phyloP scores from a whole-genome alignment of 2,888 invertebrate genomes.

The Tanaodytes sp. region DNA sequence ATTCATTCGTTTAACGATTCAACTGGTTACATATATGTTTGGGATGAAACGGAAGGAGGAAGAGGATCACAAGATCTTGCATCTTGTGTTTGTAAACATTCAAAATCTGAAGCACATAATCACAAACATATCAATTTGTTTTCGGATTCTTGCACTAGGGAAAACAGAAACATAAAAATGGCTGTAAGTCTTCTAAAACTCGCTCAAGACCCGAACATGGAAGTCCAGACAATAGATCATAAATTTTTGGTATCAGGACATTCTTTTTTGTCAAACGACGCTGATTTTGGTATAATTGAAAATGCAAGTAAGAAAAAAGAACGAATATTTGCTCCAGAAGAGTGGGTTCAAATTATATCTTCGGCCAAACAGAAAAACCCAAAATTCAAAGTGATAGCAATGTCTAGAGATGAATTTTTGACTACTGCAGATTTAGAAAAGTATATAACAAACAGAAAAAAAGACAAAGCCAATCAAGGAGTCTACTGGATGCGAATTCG shows the following conservation, averaged over 20 bases:
- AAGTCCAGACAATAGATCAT: neutral
- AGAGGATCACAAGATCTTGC: slow-evolving; percentile 7
- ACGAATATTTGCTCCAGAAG: slow-evolving; percentile 1
- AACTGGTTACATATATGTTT: slow-evolving; percentile 1
- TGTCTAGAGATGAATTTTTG: neutral
- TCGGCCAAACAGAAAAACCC: slow-evolving; percentile 1
- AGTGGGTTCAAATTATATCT: neutral
- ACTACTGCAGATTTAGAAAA: neutral
- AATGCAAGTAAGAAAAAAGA: slow-evolving; percentile 36
- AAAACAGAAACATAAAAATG: neutral
- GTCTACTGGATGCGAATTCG: neutral
- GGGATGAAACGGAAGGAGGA: neutral
- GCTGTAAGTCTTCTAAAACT: neutral
- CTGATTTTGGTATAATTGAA: slow-evolving; percentile 10
- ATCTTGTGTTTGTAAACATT: neutral
- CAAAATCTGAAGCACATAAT: neutral
- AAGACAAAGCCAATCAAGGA: neutral
- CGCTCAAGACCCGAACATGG: neutral
- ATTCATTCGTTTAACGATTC: slow-evolving; percentile 1
- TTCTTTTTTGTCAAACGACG: slow-evolving; percentile 3
- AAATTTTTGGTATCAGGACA: slow-evolving; percentile 9
- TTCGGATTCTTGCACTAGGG: slow-evolving; percentile 13
- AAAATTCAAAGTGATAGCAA: neutral
- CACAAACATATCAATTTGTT: neutral
- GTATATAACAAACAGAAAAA: slow-evolving; percentile 2